Evolutionary conservation across 1,140 invertebrate species (phyloP), one percentile per base, ranked within the genome.

Genomic region (Lethrus apterus): DNA sequence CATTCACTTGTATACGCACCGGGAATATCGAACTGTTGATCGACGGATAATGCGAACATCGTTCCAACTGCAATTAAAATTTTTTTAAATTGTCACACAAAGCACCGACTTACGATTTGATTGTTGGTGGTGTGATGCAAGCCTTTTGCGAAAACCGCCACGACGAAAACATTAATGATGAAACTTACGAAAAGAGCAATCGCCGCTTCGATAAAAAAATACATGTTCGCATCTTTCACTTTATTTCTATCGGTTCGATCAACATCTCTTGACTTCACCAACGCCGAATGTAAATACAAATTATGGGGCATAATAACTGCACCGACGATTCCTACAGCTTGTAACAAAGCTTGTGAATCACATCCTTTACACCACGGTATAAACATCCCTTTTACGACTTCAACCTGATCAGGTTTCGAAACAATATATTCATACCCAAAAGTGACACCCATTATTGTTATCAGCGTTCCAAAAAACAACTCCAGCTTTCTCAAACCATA

Each of bases 291-390:
- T 5, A 96, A 73, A 64, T 94, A 96, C 15, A 96, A 75, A 72
- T 95, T 96, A 64, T 96, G 92, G 2, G 92, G 91, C 89, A 94
- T 95, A 46, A 96, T 94, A 26, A 95, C 86, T 48, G 92, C 90
- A 15, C 91, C 91, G 35, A 95, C 78, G 44, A 93, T 85, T 14
- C 87, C 89, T 2, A 94, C 86, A 31, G 85, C 89, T 66, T 90
- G 87, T 4, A 91, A 60, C 19, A 94, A 64, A 18, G 82, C 81
- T 47, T 75, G 62, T 0, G 69, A 71, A 50, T 82, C 76, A 66
- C 90, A 94, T 50, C 76, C 70, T 20, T 69, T 63, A 63, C 88
- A 92, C 73, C 84, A 87, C 0, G 92, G 92, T 29, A 89, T 60
- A 61, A 93, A 85, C 73, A 93, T 80, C 14, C 92, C 91, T 59